These are phyloP conservation scores for Seladonia tumulorum DNA, from an alignment of 2,888 invertebrate species.

Conservation along the genomic window DNA sequence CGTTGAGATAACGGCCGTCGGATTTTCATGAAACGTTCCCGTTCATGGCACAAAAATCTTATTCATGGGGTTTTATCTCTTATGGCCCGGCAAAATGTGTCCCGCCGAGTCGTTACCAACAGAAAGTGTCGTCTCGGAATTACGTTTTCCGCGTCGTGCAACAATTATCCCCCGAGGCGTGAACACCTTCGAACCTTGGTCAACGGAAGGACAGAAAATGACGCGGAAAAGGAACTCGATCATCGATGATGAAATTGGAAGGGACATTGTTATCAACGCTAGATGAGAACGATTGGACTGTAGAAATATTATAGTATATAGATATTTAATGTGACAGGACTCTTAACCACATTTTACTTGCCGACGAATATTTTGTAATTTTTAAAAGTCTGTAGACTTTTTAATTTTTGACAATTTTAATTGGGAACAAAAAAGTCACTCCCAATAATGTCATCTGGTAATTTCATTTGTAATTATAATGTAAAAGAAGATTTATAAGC, in stretches of 20 bases:
- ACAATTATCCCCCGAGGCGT: neutral
- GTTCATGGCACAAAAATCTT: constrained; percentile 69
- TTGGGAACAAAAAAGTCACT: no score
- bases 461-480: no score
- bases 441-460: no score
- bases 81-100: constrained; percentile 33
- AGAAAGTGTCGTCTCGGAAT: neutral
- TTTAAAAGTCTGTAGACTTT: no score
- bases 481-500: no score
- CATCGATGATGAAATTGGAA: neutral
- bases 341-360: no score
- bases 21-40: constrained; percentile 62
- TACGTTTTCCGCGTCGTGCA: neutral
- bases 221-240: neutral
- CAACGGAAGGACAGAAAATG: neutral
- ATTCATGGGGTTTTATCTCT: constrained; percentile 71
- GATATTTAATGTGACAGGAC: no score
- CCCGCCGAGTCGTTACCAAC: constrained; percentile 22
- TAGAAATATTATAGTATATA: neutral
- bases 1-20: constrained; percentile 53
- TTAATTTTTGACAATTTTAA: no score
- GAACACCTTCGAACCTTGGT: neutral
- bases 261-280: neutral
- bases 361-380: no score
- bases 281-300: neutral